These are phyloP conservation scores for Cataglyphis altisquamis DNA, from an alignment of 2,888 invertebrate species.

Conservation along the genomic window DNA sequence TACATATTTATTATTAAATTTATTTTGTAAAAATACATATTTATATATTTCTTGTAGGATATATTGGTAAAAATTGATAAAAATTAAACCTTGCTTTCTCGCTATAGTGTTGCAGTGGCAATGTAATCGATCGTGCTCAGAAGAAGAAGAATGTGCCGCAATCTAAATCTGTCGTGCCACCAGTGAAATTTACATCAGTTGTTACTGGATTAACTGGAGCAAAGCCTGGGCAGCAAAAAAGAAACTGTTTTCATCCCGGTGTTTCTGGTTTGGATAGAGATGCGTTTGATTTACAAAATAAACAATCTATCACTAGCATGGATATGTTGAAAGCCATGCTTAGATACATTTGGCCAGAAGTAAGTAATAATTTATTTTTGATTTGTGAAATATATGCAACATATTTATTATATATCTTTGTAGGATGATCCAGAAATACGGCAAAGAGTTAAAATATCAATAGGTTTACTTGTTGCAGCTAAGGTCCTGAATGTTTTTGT, in stretches of 20 bases:
- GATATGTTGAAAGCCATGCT: constrained; percentile 96
- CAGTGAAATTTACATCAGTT: constrained; percentile 78
- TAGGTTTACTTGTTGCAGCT: constrained; percentile 92
- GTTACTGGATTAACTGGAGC: constrained; percentile 82
- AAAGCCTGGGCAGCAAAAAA: constrained; percentile 87
- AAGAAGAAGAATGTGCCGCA: constrained; percentile 83
- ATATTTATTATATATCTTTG: constrained; percentile 39
- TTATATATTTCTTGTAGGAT: neutral
- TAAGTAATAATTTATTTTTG: constrained; percentile 85
- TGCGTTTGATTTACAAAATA: constrained; percentile 88
- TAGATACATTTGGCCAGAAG: constrained; percentile 98
- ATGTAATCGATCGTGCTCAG: constrained; percentile 83
- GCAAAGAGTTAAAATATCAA: constrained; percentile 93
- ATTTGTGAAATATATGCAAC: constrained; percentile 62
- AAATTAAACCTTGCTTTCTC: constrained; percentile 23
- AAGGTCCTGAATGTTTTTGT: constrained; percentile 97
- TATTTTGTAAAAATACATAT: neutral
- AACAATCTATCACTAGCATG: constrained; percentile 89
- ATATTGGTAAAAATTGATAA: neutral
- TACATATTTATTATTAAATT: neutral
- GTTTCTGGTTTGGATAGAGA: constrained; percentile 90
- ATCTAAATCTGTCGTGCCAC: constrained; percentile 81
- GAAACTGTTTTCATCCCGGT: constrained; percentile 98
- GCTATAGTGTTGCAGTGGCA: constrained; percentile 82
- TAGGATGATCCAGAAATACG: constrained; percentile 92